phyloP scores from a whole-genome alignment of 2,113 vertebrate species.

The Isichthys henryi region DNA sequence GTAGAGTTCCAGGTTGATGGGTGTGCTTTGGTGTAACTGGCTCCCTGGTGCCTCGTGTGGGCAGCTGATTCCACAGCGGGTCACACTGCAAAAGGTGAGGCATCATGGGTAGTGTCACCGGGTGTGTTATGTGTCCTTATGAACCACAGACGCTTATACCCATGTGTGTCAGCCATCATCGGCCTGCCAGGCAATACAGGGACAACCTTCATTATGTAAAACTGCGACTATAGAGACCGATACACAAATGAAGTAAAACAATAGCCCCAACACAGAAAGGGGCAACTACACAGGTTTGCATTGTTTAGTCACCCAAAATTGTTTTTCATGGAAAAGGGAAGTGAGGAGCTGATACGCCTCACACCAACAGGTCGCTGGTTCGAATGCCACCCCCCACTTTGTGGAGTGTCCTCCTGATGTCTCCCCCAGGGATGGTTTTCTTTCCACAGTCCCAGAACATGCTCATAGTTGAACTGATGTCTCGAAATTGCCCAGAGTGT shows the following conservation, averaged over 20 bases:
- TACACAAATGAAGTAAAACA: neutral
- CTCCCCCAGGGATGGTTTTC: neutral
- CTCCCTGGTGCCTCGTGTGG: neutral
- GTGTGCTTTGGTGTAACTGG: neutral
- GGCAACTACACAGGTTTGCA: neutral
- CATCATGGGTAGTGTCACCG: neutral
- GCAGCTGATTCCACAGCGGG: neutral
- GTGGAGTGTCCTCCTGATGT: neutral
- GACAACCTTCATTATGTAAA: neutral
- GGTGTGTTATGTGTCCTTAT: neutral
- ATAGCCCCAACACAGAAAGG: neutral
- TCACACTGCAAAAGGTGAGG: neutral
- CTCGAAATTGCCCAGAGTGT: neutral
- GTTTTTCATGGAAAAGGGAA: neutral
- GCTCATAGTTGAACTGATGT: neutral
- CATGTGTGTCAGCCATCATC: neutral
- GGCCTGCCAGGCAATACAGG: neutral
- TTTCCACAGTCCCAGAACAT: neutral
- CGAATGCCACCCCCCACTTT: neutral
- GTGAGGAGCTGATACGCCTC: neutral
- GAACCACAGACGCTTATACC: neutral
- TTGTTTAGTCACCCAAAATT: neutral
- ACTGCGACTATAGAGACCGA: neutral
- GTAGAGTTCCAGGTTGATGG: neutral
- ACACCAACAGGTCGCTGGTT: neutral